Conservation (phyloP, 2,113 vertebrate species). For the Gasterosteus nipponicus region DNA sequence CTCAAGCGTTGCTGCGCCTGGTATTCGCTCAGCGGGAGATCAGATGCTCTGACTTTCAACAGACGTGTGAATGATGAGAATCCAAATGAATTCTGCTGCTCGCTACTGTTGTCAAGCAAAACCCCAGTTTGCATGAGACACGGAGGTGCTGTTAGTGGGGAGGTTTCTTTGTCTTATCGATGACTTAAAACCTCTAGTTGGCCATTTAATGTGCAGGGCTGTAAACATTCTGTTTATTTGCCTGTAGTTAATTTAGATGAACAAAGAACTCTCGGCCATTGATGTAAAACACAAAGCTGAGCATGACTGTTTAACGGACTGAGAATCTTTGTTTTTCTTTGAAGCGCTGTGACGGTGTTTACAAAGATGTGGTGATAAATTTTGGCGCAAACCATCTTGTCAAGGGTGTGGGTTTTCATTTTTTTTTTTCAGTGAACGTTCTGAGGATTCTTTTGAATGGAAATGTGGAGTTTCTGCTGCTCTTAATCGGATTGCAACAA, state of each 20-base stretch:
- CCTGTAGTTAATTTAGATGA: not conserved
- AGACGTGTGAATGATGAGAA: constrained; percentile 14
- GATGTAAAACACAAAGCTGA: not conserved
- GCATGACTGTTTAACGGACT: not conserved
- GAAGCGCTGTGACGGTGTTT: no score
- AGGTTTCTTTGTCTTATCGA: not conserved
- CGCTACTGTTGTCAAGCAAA: not conserved
- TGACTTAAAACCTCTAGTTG: not conserved
- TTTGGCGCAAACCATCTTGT: no score
- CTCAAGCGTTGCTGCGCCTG: not conserved
- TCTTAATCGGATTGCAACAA: not conserved
- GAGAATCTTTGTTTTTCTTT: not conserved
- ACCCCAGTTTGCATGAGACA: not conserved
- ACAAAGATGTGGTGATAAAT: no score
- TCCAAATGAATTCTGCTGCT: constrained; percentile 37
- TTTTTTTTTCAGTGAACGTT: not conserved
- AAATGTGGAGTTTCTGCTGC: constrained; percentile 1
- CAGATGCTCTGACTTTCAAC: constrained; percentile 11
- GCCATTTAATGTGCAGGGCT: not conserved
- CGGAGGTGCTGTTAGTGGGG: constrained; percentile 3
- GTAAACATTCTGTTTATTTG: not conserved
- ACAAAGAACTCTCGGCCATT: not conserved
- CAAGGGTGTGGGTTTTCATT: no score
- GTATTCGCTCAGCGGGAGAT: constrained; percentile 8
- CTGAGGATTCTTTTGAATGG: not conserved